phyloP scores from a whole-genome alignment of 2,888 invertebrate genomes.

The Thymelicus lineola region DNA sequence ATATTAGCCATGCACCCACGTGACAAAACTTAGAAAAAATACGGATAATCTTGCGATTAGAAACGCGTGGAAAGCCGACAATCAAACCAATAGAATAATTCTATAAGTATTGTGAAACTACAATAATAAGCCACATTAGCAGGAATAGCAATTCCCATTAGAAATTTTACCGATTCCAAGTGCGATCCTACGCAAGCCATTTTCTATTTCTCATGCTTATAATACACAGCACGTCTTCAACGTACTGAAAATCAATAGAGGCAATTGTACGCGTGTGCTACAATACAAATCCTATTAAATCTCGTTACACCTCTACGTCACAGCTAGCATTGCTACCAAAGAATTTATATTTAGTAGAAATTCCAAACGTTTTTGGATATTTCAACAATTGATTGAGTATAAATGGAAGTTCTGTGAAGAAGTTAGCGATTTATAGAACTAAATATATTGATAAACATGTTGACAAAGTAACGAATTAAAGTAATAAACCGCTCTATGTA shows the following conservation, averaged over 20 bases:
- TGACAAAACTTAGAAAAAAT: no score
- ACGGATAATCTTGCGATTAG: no score
- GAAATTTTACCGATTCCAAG: constrained; percentile 1
- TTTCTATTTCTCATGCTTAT: constrained; percentile 26
- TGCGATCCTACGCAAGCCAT: neutral
- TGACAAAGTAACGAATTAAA: no score
- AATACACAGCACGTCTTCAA: constrained; percentile 21
- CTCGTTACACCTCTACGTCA: constrained; percentile 57
- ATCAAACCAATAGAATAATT: neutral
- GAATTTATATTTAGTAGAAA: constrained; percentile 9
- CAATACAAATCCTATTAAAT: constrained; percentile 59
- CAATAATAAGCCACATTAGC: neutral
- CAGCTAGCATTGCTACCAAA: constrained; percentile 49
- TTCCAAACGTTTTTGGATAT: neutral
- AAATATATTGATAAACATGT: no score
- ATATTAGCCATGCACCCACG: no score
- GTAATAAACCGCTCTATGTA: no score
- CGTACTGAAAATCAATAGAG: constrained; percentile 40
- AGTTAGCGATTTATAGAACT: no score
- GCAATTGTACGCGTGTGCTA: constrained; percentile 34
- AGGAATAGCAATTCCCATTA: neutral
- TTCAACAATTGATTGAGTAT: no score
- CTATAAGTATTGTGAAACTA: neutral
- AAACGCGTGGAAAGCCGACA: neutral
- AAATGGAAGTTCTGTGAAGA: no score